A percentile compares a stretch with the other conserved stretches of the same genome.
Conservation (phyloP, 2,113 vertebrate species). For the Misgurnus anguillicaudatus region DNA sequence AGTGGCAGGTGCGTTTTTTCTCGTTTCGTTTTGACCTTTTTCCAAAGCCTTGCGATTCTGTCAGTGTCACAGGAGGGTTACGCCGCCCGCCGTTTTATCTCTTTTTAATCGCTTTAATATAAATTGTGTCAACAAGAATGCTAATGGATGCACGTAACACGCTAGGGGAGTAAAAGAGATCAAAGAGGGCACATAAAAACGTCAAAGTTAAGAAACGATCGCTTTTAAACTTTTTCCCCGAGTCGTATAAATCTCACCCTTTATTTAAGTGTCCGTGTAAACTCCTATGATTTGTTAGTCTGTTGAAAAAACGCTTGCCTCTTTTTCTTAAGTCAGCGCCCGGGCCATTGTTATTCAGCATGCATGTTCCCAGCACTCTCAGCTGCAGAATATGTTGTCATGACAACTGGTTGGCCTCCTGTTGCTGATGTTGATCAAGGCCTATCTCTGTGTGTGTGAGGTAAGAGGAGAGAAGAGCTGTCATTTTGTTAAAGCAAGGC, state of each 20-base stretch:
- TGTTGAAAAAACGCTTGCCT: conserved; percentile 31
- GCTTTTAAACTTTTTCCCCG: conserved; percentile 10
- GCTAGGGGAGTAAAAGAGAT: conserved; percentile 9
- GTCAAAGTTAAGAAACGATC: conserved; percentile 23
- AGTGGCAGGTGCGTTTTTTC: background rate
- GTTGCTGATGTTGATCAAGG: conserved; percentile 69
- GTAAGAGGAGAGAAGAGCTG: conserved; percentile 55
- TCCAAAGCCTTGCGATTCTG: conserved; percentile 3
- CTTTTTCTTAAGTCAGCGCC: conserved; percentile 62
- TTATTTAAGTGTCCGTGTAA: conserved; percentile 12
- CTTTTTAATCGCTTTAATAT: conserved; percentile 38
- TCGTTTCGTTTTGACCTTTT: conserved; percentile 29
- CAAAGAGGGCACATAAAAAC: conserved; percentile 14
- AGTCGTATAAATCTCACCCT: conserved; percentile 1
- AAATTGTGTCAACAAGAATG: conserved; percentile 11
- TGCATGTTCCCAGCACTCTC: conserved; percentile 62
- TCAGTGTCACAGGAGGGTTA: conserved; percentile 2
- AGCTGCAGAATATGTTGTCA: conserved; percentile 67
- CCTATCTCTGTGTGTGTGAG: conserved; percentile 46
- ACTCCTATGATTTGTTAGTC: conserved; percentile 42
- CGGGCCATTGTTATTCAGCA: conserved; percentile 74
- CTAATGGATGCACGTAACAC: conserved; percentile 26
- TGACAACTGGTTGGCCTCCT: conserved; percentile 70
- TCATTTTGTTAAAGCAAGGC: conserved; percentile 55
- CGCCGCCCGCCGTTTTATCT: conserved; percentile 6